phyloP scores from a whole-genome alignment of 2,888 invertebrate species.

The Mesoligia furuncula region DNA sequence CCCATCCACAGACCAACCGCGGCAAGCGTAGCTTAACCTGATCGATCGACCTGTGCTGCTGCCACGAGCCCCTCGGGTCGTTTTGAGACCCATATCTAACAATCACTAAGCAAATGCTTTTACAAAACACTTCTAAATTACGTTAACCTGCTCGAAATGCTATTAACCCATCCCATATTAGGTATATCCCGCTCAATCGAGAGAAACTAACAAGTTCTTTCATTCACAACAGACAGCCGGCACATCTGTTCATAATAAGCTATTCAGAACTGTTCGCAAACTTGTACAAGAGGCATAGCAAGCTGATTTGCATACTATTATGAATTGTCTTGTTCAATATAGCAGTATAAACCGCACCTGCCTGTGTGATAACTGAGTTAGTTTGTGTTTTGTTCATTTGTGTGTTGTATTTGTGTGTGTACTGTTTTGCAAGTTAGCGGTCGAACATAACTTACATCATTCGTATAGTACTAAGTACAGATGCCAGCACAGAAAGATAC shows the following conservation, averaged over 20 bases:
- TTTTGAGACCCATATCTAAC: neutral
- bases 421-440: neutral
- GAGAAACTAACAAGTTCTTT: conserved; percentile 14
- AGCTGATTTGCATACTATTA: conserved; percentile 52
- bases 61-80: too few species aligned
- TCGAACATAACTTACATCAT: neutral
- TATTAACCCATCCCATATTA: too few species aligned
- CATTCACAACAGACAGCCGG: neutral
- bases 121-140: neutral
- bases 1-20: too few species aligned
- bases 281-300: conserved; percentile 8
- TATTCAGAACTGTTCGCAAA: conserved; percentile 46
- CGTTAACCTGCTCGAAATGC: neutral
- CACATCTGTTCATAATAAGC: conserved; percentile 36
- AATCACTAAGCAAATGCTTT: too few species aligned
- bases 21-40: too few species aligned
- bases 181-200: neutral
- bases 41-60: too few species aligned
- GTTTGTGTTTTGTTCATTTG: conserved; percentile 31
- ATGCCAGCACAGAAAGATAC: too few species aligned
- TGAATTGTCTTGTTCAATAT: conserved; percentile 40
- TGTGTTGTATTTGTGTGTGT: neutral
- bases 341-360: conserved; percentile 47
- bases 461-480: neutral
- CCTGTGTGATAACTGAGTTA: conserved; percentile 22